Percentiles rank a stretch among this genome's conserved stretches.
These are phyloP conservation scores for Heliconius nattereri DNA, from an alignment of 1,140 invertebrate species.

Conservation along the genomic window DNA sequence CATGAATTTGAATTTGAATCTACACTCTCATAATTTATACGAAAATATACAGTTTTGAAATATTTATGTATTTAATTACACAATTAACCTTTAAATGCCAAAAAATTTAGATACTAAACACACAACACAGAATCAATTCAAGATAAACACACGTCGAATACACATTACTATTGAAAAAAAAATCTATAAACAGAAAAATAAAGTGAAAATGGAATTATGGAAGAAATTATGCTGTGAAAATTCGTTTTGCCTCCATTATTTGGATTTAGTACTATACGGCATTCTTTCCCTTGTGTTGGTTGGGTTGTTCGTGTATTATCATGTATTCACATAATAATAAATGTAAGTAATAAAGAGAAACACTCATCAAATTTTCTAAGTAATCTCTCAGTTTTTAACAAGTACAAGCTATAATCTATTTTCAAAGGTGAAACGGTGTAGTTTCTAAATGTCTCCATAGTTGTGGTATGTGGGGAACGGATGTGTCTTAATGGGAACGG, in stretches of 20 bases:
- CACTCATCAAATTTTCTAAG: no score
- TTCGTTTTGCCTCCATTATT: conserved; percentile 55
- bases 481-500: no score
- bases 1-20: background rate
- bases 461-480: no score
- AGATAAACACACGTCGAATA: background rate
- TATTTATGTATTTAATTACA: background rate
- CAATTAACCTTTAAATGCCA: background rate
- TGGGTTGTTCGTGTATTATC: conserved; percentile 53
- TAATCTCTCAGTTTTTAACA: no score
- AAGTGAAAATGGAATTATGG: background rate
- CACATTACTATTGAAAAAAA: background rate
- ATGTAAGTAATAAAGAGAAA: background rate
- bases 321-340: conserved; percentile 22
- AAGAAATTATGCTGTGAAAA: background rate
- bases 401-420: no score
- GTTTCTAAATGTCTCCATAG: no score
- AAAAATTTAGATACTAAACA: background rate
- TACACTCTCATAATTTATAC: background rate
- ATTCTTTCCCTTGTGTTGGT: conserved; percentile 46
- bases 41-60: background rate
- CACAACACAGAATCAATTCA: background rate
- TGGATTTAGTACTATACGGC: conserved; percentile 36
- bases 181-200: background rate
- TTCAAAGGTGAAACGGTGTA: no score